These are phyloP conservation scores for Penaeus vannamei DNA, from an alignment of 1,140 invertebrate species.

Conservation along the genomic window DNA sequence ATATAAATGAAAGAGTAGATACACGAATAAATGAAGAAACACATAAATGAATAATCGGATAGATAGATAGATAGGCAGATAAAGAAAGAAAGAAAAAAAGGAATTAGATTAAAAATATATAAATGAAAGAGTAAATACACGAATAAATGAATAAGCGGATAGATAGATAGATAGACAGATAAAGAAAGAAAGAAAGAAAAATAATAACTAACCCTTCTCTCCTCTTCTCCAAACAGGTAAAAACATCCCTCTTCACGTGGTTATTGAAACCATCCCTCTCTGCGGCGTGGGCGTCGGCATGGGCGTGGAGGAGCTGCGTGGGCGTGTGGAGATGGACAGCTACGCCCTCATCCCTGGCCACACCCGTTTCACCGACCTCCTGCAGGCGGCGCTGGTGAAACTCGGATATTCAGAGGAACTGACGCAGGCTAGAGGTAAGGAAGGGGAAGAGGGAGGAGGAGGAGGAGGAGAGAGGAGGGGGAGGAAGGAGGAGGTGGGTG, in stretches of 20 bases:
- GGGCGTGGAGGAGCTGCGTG: slow-evolving; percentile 49
- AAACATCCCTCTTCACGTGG: slow-evolving; percentile 56
- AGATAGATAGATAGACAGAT: no score
- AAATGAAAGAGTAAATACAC: no score
- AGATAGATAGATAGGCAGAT: no score
- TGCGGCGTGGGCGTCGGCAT: slow-evolving; percentile 48
- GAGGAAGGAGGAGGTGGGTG: background rate
- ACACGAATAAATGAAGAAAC: no score
- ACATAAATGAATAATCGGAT: no score
- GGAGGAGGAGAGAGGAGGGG: background rate
- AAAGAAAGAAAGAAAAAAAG: no score
- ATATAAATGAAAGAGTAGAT: no score
- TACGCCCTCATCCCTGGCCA: slow-evolving; percentile 58
- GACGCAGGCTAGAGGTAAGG: slow-evolving; percentile 46
- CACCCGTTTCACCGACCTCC: slow-evolving; percentile 57
- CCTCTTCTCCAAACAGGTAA: slow-evolving; percentile 14
- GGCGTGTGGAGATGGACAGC: slow-evolving; percentile 50
- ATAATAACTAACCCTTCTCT: background rate
- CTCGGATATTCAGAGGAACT: slow-evolving; percentile 47
- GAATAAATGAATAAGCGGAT: no score
- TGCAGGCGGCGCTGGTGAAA: slow-evolving; percentile 55
- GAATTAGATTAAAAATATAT: no score
- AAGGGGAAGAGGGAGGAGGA: background rate
- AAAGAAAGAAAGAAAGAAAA: no score
- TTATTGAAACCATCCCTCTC: slow-evolving; percentile 44